Base-by-base conservation (phyloP, 1,140 invertebrate genomes). In the Vollenhovia emeryi region DNA sequence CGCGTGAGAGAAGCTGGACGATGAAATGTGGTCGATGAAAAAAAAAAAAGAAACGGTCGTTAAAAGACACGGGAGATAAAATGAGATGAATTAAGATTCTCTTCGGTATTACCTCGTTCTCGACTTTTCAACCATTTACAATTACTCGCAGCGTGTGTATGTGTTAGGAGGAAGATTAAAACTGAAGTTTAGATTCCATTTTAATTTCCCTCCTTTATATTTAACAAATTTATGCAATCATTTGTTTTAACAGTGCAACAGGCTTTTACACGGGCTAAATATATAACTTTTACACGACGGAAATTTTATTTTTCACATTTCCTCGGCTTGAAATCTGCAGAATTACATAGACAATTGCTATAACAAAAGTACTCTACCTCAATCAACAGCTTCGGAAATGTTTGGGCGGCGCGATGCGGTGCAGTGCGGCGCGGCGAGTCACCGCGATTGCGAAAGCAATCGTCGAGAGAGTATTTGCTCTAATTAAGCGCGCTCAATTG, bases 401-500 rank as follows among this genome's bases (percentile, higher is more conserved):
- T 36, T 24, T 18, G 40, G 9, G 7, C 36, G 36, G 60, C 18
- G n/a, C 48, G 36, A 0, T 36, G n/a, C 50, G 36, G 60, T 18
- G n/a, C 48, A 36, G 0, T 36, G n/a, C 50, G 50, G 15, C 21
- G 62, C 40, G 60, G 40, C 76, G 52, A 60, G 73, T 48, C 73
- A 64, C 59, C 8, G 83, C 24, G 74, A 79, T 82, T 74, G n/a
- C 76, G 55, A 73, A 84, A 84, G 45, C 57, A 48, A 79, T 66
- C n/a, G 27, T 24, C 55, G 68, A 83, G 24, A 50, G 60, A 68
- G 33, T 71, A 82, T 73, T 73, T 74, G 87, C 24, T 78, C 78
- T 83, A 86, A 88, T 89, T 89, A 88, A 89, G 71, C 84, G 57
- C 50, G 33, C 2, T 40, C 66, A 64, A 76, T 66, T 52, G 82